Conservation (phyloP, 2,888 invertebrate species). For the Tromatobia lineatoria region DNA sequence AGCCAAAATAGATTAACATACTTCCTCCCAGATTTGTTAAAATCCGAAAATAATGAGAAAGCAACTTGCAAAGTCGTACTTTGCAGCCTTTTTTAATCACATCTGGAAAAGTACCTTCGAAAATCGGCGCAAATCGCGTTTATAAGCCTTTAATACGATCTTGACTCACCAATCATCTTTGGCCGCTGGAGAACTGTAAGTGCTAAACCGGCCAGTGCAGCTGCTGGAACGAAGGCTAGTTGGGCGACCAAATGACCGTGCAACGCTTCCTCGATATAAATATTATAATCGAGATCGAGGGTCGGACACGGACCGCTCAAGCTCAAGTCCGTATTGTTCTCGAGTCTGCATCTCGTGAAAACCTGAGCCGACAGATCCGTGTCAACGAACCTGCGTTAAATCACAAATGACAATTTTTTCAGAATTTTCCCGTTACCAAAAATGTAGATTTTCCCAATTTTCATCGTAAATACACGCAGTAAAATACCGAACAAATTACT, state of each 20-base stretch:
- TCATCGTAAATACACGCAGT: too few species aligned
- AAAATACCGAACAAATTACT: constrained; percentile 64
- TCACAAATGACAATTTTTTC: not conserved
- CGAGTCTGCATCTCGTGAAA: constrained; percentile 88
- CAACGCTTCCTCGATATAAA: constrained; percentile 87
- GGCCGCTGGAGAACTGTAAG: constrained; percentile 85
- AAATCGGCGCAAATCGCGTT: too few species aligned
- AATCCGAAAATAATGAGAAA: too few species aligned
- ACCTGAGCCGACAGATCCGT: constrained; percentile 88
- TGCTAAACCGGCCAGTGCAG: constrained; percentile 83
- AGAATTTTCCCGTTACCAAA: not conserved
- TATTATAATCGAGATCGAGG: constrained; percentile 88
- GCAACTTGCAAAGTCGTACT: too few species aligned
- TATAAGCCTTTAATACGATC: too few species aligned
- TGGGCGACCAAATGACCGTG: constrained; percentile 86
- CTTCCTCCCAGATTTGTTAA: too few species aligned
- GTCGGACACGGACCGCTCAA: constrained; percentile 85
- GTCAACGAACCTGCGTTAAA: constrained; percentile 88
- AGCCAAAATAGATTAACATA: too few species aligned
- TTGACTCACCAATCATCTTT: constrained; percentile 85
- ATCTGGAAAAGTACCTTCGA: too few species aligned
- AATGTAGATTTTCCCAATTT: too few species aligned
- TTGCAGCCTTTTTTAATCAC: too few species aligned
- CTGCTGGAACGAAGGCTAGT: constrained; percentile 85
- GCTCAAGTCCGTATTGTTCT: constrained; percentile 86